These are phyloP conservation scores for Ursus arctos DNA, from an alignment of 2,113 vertebrate genomes.

Conservation along the genomic window DNA sequence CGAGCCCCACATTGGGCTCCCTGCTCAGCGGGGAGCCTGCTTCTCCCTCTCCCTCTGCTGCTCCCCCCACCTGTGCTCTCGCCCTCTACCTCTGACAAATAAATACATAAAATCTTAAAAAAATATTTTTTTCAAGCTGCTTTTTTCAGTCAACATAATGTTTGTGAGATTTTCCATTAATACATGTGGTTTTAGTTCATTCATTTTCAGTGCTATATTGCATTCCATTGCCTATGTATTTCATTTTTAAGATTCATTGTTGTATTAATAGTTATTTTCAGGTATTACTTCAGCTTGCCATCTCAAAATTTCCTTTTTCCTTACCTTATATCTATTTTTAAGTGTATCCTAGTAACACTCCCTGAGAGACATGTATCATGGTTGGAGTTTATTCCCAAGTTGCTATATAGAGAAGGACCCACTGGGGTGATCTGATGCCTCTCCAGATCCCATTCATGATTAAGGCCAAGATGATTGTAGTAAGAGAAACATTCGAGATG, in stretches of 20 bases:
- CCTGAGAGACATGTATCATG: not conserved
- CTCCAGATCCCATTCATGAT: not conserved
- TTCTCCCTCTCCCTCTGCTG: not conserved
- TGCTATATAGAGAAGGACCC: not conserved
- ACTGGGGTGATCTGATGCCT: not conserved
- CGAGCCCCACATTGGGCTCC: rapidly evolving
- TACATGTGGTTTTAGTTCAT: not conserved
- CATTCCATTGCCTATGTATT: not conserved
- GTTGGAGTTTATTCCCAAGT: not conserved
- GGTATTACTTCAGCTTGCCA: not conserved
- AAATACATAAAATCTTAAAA: not conserved
- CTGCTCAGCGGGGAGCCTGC: not conserved
- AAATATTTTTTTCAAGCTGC: not conserved
- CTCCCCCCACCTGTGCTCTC: not conserved
- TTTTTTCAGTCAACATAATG: not conserved
- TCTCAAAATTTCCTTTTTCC: not conserved
- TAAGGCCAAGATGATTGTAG: not conserved
- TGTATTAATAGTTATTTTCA: not conserved
- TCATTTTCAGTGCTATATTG: not conserved
- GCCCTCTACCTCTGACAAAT: not conserved
- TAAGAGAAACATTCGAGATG: not conserved
- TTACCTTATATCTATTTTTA: not conserved
- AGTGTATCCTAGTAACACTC: not conserved
- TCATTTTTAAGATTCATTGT: not conserved
- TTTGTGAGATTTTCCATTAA: not conserved